A percentile compares a stretch with the other conserved stretches of the same genome.
Conservation (phyloP, 2,888 invertebrate genomes). For the Oscheius sp. region DNA sequence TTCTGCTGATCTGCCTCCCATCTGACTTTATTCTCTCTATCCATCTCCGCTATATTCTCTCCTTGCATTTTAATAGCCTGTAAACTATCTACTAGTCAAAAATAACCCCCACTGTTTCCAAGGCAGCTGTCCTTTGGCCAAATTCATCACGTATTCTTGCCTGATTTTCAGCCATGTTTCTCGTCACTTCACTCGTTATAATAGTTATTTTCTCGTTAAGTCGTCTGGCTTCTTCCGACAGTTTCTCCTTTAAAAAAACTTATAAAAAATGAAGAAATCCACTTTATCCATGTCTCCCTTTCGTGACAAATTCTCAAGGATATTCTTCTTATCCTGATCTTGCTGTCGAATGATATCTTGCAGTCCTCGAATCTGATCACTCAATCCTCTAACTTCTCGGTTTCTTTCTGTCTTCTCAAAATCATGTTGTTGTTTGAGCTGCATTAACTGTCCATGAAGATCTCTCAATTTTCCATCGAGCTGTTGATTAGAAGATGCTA, state of each 20-base stretch:
- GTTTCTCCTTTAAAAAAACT: conserved; percentile 41
- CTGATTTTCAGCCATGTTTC: conserved; percentile 57
- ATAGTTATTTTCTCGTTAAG: conserved; percentile 65
- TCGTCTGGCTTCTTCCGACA: conserved; percentile 62
- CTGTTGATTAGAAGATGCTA: conserved; percentile 57
- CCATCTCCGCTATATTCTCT: conserved; percentile 41
- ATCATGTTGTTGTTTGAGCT: conserved; percentile 56
- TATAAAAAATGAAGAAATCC: background rate
- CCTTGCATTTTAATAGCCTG: conserved; percentile 8
- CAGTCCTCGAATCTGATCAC: conserved; percentile 48
- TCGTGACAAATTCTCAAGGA: conserved; percentile 57
- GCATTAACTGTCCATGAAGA: conserved; percentile 62
- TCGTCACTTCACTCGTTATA: conserved; percentile 63
- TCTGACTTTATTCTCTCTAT: conserved; percentile 49
- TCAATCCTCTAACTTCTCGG: conserved; percentile 48
- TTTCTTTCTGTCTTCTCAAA: conserved; percentile 61
- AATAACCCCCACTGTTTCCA: conserved; percentile 43
- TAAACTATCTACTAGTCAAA: background rate
- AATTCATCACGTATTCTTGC: conserved; percentile 61
- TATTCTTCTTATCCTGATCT: conserved; percentile 60
- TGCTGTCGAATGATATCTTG: conserved; percentile 62
- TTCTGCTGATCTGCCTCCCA: conserved; percentile 48
- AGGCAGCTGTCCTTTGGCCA: conserved; percentile 34
- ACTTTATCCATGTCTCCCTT: conserved; percentile 62
- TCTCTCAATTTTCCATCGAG: conserved; percentile 64